phyloP scores from a whole-genome alignment of 2,888 invertebrate species.

The Cheilosia pagana region DNA sequence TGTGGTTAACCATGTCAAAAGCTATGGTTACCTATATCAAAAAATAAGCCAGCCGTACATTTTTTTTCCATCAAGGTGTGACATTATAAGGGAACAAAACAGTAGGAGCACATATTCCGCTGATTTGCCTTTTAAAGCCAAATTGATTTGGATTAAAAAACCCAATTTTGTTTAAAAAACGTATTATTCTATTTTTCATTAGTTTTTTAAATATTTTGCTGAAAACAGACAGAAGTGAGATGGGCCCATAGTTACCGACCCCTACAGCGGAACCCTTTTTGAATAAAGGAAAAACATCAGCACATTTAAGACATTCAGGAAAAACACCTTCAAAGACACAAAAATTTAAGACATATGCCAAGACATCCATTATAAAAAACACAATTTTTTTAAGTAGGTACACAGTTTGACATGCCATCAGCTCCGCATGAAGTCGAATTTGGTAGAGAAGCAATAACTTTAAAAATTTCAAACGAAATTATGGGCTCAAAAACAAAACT shows the following conservation, averaged over 20 bases:
- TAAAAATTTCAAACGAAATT: not conserved
- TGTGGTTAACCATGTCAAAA: too few species aligned
- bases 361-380: slow-evolving; percentile 10
- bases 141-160: too few species aligned
- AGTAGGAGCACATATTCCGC: too few species aligned
- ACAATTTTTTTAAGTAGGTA: slow-evolving; percentile 22
- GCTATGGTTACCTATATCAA: too few species aligned
- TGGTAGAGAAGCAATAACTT: slow-evolving; percentile 1
- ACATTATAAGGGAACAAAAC: too few species aligned
- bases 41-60: too few species aligned
- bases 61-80: too few species aligned
- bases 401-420: not conserved
- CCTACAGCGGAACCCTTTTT: slow-evolving; percentile 19
- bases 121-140: too few species aligned
- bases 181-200: slow-evolving; percentile 8
- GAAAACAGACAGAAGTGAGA: not conserved
- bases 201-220: slow-evolving; percentile 16
- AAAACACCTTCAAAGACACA: slow-evolving; percentile 24
- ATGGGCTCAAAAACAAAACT: not conserved
- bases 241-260: slow-evolving; percentile 1
- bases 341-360: slow-evolving; percentile 4
- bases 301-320: not conserved
- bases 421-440: slow-evolving; percentile 3
- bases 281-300: slow-evolving; percentile 14
- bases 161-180: not conserved